A percentile compares a stretch with the other conserved stretches of the same genome.
Conservation (phyloP, 2,113 vertebrate genomes). For the Sporophila hypoxantha region DNA sequence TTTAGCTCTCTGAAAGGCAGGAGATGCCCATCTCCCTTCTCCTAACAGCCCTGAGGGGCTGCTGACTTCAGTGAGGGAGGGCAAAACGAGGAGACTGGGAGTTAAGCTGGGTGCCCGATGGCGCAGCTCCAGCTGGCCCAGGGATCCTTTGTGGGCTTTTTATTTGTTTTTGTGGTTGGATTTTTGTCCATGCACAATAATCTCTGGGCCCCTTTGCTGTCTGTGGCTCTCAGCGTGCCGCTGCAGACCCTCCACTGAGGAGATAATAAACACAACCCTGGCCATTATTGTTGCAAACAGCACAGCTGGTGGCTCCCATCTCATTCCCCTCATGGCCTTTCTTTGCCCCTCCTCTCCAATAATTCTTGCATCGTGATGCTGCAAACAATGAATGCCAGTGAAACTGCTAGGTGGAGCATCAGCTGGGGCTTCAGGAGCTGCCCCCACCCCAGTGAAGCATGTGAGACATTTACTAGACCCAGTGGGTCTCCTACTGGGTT, state of each 20-base stretch:
- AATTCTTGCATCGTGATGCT: not conserved
- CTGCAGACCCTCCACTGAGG: conserved; percentile 47
- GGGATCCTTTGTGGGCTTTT: not conserved
- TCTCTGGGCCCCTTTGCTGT: not conserved
- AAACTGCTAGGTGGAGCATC: not conserved
- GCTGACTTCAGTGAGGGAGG: not conserved
- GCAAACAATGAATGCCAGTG: not conserved
- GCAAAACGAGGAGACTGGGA: not conserved
- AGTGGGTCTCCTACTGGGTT: not conserved
- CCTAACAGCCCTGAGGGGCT: not conserved
- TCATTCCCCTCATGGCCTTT: not conserved
- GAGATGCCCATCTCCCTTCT: not conserved
- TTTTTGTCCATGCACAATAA: not conserved
- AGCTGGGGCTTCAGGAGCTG: not conserved
- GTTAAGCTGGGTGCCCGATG: not conserved
- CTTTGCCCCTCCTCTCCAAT: not conserved
- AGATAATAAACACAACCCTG: conserved; percentile 48
- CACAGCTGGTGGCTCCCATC: conserved; percentile 40
- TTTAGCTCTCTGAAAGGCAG: not conserved
- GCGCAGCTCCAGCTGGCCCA: not conserved
- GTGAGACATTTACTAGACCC: not conserved
- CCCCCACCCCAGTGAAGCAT: not conserved
- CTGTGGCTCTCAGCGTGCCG: not conserved
- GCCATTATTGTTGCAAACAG: conserved; percentile 19
- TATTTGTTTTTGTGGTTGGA: not conserved